Conservation (phyloP, 2,113 vertebrate species). For the Myotis davidii region DNA sequence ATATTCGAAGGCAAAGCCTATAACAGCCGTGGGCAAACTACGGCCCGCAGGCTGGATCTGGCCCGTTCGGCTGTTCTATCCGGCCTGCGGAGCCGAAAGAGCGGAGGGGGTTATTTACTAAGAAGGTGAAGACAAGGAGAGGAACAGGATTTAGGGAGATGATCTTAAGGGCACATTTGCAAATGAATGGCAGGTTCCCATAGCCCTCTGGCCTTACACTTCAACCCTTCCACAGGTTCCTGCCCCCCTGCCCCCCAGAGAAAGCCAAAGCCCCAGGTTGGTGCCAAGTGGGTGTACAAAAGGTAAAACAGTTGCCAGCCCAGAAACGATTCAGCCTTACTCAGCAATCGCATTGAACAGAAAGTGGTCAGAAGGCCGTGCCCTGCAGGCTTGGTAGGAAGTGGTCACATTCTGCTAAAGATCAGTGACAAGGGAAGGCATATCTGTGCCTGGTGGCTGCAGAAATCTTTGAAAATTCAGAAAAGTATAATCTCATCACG, state of each 20-base stretch:
- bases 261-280: not conserved
- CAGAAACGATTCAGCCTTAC: not conserved
- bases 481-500: not conserved
- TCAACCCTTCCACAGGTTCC: not conserved
- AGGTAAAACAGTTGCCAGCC: not conserved
- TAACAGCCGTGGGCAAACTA: too few relatives aligned
- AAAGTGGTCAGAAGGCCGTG: not conserved
- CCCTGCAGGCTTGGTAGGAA: not conserved
- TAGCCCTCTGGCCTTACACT: not conserved
- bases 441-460: rapidly evolving
- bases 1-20: not conserved
- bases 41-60: too few relatives aligned
- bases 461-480: not conserved
- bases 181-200: not conserved
- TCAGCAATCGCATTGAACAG: not conserved
- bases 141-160: not conserved
- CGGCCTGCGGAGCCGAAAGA: too few relatives aligned
- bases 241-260: not conserved
- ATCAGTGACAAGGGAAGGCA: not conserved
- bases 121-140: not conserved
- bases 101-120: not conserved
- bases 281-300: not conserved
- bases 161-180: not conserved
- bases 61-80: too few relatives aligned
- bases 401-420: not conserved